Conservation (phyloP, 2,888 invertebrate genomes). For the Smittia sp. region DNA sequence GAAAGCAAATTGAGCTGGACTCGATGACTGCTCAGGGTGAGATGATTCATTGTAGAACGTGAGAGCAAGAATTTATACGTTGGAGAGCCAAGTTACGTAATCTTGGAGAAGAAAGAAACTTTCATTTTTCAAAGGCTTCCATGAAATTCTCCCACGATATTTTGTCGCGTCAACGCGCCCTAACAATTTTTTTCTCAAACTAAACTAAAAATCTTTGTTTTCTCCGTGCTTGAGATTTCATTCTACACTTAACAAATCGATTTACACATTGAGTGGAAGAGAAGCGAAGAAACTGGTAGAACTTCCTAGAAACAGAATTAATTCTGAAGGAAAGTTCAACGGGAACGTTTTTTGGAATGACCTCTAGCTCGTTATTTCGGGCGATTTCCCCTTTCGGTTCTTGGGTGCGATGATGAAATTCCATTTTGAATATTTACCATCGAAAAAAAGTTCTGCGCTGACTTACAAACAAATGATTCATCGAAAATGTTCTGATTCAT, state of each 20-base stretch:
- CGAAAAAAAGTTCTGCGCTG: background rate
- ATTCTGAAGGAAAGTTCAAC: constrained; percentile 16
- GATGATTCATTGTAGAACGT: background rate
- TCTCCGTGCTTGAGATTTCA: background rate
- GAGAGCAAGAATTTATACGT: no score
- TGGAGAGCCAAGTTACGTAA: no score
- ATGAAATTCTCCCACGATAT: background rate
- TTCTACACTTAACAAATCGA: background rate
- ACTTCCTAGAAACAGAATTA: background rate
- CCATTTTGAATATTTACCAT: background rate
- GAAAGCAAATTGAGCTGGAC: background rate
- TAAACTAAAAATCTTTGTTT: background rate
- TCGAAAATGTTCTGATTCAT: constrained; percentile 24
- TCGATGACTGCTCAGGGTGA: background rate
- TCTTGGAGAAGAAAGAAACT: constrained; percentile 7
- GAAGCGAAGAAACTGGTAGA: background rate
- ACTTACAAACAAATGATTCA: constrained; percentile 20
- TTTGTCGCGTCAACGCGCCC: background rate
- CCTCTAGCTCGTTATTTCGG: constrained; percentile 11
- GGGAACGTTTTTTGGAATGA: constrained; percentile 25
- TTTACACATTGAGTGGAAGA: background rate
- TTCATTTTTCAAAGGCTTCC: background rate
- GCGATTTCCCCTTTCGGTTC: no score
- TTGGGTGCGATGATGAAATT: background rate
- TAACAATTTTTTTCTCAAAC: background rate